These are phyloP conservation scores for Herminia tarsipennalis DNA, from an alignment of 2,888 invertebrate genomes.

Conservation along the genomic window DNA sequence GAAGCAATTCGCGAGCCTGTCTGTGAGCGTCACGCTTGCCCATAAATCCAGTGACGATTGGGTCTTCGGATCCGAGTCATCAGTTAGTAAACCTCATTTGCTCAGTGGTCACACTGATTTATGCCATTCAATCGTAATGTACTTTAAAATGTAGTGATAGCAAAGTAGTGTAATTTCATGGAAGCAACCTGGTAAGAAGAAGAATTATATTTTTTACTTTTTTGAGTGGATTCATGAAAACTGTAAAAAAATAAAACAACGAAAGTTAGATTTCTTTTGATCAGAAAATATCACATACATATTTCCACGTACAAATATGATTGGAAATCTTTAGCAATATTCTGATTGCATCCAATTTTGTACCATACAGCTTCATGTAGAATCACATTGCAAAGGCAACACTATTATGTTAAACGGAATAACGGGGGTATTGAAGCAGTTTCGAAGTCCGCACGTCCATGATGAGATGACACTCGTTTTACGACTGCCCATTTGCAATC, in stretches of 20 bases:
- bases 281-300: slow-evolving; percentile 23
- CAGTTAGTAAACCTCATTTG: too few species aligned
- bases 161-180: too few species aligned
- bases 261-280: slow-evolving; percentile 21
- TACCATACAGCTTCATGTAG: slow-evolving; percentile 36
- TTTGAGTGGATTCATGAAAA: too few species aligned
- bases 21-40: too few species aligned
- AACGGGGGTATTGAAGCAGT: slow-evolving; percentile 61
- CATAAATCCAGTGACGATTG: too few species aligned
- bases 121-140: too few species aligned
- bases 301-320: slow-evolving; percentile 19
- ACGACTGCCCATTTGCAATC: slow-evolving; percentile 59
- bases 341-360: slow-evolving; percentile 33
- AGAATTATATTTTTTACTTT: too few species aligned
- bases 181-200: too few species aligned
- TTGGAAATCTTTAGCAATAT: slow-evolving; percentile 17
- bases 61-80: too few species aligned
- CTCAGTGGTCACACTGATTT: too few species aligned
- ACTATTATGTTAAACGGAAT: slow-evolving; percentile 72
- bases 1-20: too few species aligned
- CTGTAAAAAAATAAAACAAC: slow-evolving; percentile 19
- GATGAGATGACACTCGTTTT: slow-evolving; percentile 73
- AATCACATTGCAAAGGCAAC: slow-evolving; percentile 46
- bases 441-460: slow-evolving; percentile 53
- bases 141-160: too few species aligned